These are phyloP conservation scores for Tetraneura akinire DNA, from an alignment of 1,140 invertebrate species.

Conservation along the genomic window DNA sequence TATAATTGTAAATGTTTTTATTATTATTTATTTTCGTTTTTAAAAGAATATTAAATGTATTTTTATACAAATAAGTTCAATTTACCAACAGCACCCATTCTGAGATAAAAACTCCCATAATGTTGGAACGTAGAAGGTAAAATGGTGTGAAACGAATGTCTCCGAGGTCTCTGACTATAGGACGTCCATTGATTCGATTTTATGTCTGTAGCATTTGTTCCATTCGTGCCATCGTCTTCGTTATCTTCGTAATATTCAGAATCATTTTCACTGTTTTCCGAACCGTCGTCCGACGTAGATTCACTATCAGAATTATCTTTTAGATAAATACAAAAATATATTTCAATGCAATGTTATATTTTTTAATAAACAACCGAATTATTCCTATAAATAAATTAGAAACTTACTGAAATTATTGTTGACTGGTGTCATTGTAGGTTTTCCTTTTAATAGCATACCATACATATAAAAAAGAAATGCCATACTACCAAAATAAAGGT, in stretches of 20 bases:
- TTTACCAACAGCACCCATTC: slow-evolving; percentile 86
- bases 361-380: too few species aligned
- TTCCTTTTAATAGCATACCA: slow-evolving; percentile 70
- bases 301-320: slow-evolving; percentile 21
- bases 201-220: not conserved
- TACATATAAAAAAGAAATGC: slow-evolving; percentile 85
- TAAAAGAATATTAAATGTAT: too few species aligned
- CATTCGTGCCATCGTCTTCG: not conserved
- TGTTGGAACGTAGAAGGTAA: slow-evolving; percentile 62
- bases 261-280: not conserved
- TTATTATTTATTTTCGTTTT: too few species aligned
- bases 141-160: not conserved
- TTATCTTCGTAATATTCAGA: slow-evolving; percentile 31
- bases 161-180: slow-evolving; percentile 38
- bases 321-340: too few species aligned
- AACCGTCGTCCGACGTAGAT: not conserved
- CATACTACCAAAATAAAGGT: slow-evolving; percentile 88
- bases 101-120: slow-evolving; percentile 89
- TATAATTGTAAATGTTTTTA: too few species aligned
- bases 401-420: slow-evolving; percentile 49
- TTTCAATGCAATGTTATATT: too few species aligned
- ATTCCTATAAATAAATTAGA: too few species aligned
- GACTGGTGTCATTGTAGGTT: slow-evolving; percentile 57
- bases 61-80: not conserved
- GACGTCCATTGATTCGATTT: slow-evolving; percentile 4